Conservation (phyloP, 2,113 vertebrate species). For the Oreotrochilus melanogaster region DNA sequence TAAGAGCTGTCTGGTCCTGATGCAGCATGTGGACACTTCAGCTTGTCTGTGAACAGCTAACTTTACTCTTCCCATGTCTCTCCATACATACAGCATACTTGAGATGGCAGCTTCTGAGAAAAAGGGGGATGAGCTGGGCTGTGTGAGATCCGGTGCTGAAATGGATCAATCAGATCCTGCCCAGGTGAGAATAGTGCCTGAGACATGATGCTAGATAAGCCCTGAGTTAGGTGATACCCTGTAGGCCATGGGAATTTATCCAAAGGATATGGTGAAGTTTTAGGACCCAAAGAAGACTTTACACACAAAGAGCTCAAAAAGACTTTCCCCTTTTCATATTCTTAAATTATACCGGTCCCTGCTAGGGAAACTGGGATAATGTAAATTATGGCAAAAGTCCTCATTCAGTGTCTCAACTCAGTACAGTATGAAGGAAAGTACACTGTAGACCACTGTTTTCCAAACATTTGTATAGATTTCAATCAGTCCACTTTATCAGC, state of each 20-base stretch:
- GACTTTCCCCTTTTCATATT: background rate
- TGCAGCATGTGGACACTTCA: accelerated
- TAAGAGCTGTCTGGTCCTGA: background rate
- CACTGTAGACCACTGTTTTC: background rate
- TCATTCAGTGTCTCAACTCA: background rate
- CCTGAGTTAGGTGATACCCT: background rate
- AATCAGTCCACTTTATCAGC: background rate
- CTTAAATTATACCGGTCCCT: background rate
- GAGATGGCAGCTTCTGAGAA: background rate
- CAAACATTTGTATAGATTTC: background rate
- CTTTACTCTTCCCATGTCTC: background rate
- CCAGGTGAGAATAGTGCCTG: background rate
- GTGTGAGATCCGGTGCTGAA: background rate
- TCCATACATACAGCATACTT: background rate
- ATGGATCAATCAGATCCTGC: background rate
- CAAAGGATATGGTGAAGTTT: background rate
- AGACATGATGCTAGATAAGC: background rate
- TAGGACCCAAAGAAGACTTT: background rate
- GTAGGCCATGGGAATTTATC: background rate
- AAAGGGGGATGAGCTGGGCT: background rate
- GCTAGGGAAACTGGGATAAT: background rate
- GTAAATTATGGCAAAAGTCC: background rate
- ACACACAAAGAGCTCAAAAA: background rate
- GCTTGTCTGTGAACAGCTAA: background rate
- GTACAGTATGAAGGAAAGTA: background rate